Base-by-base conservation (phyloP, 2,888 invertebrate genomes). In the Octodonta nipae region DNA sequence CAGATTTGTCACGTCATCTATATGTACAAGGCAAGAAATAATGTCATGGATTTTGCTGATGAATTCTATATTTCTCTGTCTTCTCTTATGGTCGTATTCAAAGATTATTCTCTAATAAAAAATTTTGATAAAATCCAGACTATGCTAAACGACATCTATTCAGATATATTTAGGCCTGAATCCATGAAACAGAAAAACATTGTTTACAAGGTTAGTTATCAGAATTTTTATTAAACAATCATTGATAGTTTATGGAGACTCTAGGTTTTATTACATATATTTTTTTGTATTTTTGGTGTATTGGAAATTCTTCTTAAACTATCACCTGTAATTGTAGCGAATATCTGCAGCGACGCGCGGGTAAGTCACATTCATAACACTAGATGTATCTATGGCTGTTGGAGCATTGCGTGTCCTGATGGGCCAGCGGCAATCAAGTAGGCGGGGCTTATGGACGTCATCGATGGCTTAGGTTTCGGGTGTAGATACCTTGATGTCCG, bases 1-100 rank as follows among this genome's bases (percentile, higher is more conserved):
- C 41, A 41, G 28, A 27, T 41, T 5, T 38, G 41, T 22, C 41
- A 41, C 22, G 36, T 38, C 4, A 33, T 41, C 12, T 41, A 34
- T 31, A 41, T 41, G 41, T 38, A 41, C 25, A 35, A 33, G 28
- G 32, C 38, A 3, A 35, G 41, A 24, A 28, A 41, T 30, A 36
- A 41, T 10, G 34, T 41, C 2, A 12, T 32, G 12, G 41, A 24
- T 13, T 41, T 41, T 15, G 41, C 41, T 17, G 38, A 38, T 26
- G 41, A 41, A 31, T 41, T 41, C 31, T 36, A 34, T 12, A 36
- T 41, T 6, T 41, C 41, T 2, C 14, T 41, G 13, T 14, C 36
- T 2, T 38, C 36, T 11, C 3, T 41, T 5, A 28, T 41, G 28
- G 33, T 38, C 16, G 32, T 41, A 13, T 31, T 38, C 14, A 41